Evolutionary conservation across 1,140 invertebrate genomes (phyloP).

Genomic region (Zaprionus davidi): DNA sequence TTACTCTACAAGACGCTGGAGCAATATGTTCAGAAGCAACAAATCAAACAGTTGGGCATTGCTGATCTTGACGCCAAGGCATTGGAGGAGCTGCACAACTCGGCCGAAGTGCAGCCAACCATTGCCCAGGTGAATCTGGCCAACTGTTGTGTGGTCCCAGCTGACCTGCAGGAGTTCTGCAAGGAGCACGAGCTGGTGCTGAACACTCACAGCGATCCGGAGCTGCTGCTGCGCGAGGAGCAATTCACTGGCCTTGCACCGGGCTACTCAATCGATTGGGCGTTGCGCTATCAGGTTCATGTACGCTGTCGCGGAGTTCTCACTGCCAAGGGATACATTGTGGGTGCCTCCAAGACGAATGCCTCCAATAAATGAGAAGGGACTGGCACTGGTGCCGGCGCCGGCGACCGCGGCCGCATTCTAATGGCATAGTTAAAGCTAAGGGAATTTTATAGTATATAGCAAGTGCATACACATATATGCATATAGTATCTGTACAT

Average conservation of each 20-base stretch:
- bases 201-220: conserved; percentile 97
- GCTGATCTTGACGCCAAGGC: conserved; percentile 93
- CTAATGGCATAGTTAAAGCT: conserved; percentile 50
- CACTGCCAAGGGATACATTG: conserved; percentile 92
- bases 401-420: background rate
- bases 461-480: conserved; percentile 9
- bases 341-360: conserved; percentile 77
- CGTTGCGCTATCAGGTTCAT: conserved; percentile 92
- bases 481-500: conserved; percentile 13
- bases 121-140: conserved; percentile 98
- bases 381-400: background rate
- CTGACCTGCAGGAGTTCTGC: conserved; percentile 94
- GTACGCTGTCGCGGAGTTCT: conserved; percentile 95
- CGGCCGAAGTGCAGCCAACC: conserved; percentile 93
- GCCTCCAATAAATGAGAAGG: conserved; percentile 19
- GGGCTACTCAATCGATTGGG: conserved; percentile 86
- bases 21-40: conserved; percentile 63
- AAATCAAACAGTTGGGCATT: conserved; percentile 91
- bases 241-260: conserved; percentile 64
- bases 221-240: conserved; percentile 86
- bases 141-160: conserved; percentile 97
- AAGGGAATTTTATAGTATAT: conserved; percentile 61
- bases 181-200: conserved; percentile 96
- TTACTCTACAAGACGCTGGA: conserved; percentile 85
- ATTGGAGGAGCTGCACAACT: conserved; percentile 91